A percentile compares a stretch with the other conserved stretches of the same genome.
These are phyloP conservation scores for Phrynocephalus guinanensis DNA, from an alignment of 2,797 vertebrate species.

Conservation along the genomic window DNA sequence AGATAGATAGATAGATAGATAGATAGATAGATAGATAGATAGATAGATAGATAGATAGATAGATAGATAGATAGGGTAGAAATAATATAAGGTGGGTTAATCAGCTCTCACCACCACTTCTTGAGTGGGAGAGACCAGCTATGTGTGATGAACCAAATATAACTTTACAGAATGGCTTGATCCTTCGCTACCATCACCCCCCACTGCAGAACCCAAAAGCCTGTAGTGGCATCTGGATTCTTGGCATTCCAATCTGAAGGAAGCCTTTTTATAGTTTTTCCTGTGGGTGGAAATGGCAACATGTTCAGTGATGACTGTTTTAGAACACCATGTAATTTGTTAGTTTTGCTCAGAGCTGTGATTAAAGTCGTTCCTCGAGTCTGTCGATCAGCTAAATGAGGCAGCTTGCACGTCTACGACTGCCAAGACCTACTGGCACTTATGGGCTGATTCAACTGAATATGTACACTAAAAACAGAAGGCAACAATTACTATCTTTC, in stretches of 20 bases:
- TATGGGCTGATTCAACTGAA: neutral
- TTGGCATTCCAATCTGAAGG: slow-evolving; percentile 79
- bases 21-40: too few relatives aligned
- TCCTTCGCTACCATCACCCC: slow-evolving; percentile 39
- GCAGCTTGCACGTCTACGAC: slow-evolving; percentile 39
- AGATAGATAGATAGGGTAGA: too few relatives aligned
- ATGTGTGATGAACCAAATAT: slow-evolving; percentile 58
- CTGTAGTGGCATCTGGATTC: slow-evolving; percentile 77
- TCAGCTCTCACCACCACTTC: neutral
- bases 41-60: too few relatives aligned
- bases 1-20: too few relatives aligned
- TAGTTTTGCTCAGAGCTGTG: slow-evolving; percentile 71
- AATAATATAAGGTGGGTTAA: neutral
- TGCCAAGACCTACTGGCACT: slow-evolving; percentile 45
- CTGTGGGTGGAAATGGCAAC: slow-evolving; percentile 77
- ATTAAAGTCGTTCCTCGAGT: slow-evolving; percentile 62
- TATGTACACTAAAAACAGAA: neutral
- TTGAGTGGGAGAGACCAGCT: slow-evolving; percentile 52
- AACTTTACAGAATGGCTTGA: slow-evolving; percentile 43
- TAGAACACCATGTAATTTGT: slow-evolving; percentile 75
- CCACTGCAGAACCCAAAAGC: slow-evolving; percentile 67
- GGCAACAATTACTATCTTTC: slow-evolving; percentile 2
- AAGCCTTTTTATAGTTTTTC: slow-evolving; percentile 78
- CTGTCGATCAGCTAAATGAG: slow-evolving; percentile 51
- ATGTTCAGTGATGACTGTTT: slow-evolving; percentile 75